Evolutionary conservation across 2,888 invertebrate genomes (phyloP).

Genomic region (Campoplex capitator): DNA sequence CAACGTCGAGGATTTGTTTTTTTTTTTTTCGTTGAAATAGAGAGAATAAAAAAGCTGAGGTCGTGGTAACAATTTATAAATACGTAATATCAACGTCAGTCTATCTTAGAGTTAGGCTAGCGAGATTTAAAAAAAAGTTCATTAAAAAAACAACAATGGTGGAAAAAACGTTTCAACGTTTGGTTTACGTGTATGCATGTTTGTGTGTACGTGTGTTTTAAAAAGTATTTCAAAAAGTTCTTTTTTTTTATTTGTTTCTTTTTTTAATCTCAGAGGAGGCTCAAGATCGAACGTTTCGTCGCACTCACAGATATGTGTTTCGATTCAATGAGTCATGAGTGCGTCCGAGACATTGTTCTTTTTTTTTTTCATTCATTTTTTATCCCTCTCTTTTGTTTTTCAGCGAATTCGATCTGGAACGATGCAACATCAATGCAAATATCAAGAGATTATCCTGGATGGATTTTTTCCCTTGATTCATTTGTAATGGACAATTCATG

Average conservation of each 20-base stretch:
- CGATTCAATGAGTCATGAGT: constrained; percentile 69
- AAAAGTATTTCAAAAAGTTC: constrained; percentile 72
- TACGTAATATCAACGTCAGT: constrained; percentile 71
- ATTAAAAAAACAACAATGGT: constrained; percentile 26
- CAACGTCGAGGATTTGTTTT: constrained; percentile 19
- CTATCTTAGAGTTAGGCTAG: constrained; percentile 76
- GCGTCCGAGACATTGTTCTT: constrained; percentile 41
- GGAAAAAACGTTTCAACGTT: constrained; percentile 3
- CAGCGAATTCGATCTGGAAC: constrained; percentile 44
- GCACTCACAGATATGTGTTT: constrained; percentile 75
- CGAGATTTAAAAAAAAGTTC: constrained; percentile 70
- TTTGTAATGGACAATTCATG: constrained; percentile 4
- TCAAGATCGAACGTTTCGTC: constrained; percentile 65
- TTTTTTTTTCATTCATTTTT: constrained; percentile 15
- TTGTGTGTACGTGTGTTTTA: constrained; percentile 40
- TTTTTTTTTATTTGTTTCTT: constrained; percentile 54
- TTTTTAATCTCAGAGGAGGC: constrained; percentile 70
- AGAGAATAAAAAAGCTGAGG: constrained; percentile 65
- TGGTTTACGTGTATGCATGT: constrained; percentile 18
- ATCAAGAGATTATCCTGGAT: constrained; percentile 54
- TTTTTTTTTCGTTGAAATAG: constrained; percentile 44
- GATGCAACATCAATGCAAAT: constrained; percentile 51
- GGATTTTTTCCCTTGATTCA: constrained; percentile 47
- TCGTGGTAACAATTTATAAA: constrained; percentile 62
- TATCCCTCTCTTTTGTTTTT: constrained; percentile 14